phyloP scores from a whole-genome alignment of 2,113 vertebrate genomes.

The Ageneiosus marmoratus region DNA sequence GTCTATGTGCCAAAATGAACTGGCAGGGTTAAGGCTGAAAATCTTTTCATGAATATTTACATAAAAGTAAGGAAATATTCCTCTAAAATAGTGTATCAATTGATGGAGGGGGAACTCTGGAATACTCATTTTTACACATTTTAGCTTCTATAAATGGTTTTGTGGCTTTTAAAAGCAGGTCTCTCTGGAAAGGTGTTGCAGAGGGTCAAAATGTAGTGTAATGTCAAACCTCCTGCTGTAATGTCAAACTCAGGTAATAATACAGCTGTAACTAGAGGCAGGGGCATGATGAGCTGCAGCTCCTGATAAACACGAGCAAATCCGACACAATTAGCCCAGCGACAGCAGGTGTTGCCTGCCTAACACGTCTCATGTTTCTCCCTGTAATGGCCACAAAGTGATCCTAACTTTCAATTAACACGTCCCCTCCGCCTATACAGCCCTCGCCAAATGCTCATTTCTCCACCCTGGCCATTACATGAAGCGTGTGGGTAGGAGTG shows the following conservation, averaged over 20 bases:
- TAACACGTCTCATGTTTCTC: constrained; percentile 86
- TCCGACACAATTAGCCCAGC: constrained; percentile 82
- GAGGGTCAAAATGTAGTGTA: constrained; percentile 68
- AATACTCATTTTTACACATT: background rate
- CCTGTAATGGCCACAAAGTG: constrained; percentile 86
- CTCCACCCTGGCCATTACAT: constrained; percentile 67
- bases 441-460: constrained; percentile 61
- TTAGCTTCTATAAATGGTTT: constrained; percentile 36
- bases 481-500: constrained; percentile 64
- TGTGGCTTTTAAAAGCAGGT: constrained; percentile 60
- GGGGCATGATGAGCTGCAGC: constrained; percentile 71
- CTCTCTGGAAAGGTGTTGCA: constrained; percentile 57
- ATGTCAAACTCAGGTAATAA: constrained; percentile 73
- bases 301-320: constrained; percentile 73
- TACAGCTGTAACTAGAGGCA: constrained; percentile 69
- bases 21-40: background rate
- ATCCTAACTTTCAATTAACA: constrained; percentile 88
- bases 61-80: constrained; percentile 10
- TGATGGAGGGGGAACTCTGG: background rate
- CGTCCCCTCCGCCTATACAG: constrained; percentile 66
- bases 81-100: background rate
- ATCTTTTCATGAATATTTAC: constrained; percentile 8
- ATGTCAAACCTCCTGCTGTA: constrained; percentile 75
- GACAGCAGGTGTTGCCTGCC: constrained; percentile 82
- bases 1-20: constrained; percentile 10